phyloP scores from a whole-genome alignment of 1,140 invertebrate genomes.

The Stratiolaelaps scimitus region DNA sequence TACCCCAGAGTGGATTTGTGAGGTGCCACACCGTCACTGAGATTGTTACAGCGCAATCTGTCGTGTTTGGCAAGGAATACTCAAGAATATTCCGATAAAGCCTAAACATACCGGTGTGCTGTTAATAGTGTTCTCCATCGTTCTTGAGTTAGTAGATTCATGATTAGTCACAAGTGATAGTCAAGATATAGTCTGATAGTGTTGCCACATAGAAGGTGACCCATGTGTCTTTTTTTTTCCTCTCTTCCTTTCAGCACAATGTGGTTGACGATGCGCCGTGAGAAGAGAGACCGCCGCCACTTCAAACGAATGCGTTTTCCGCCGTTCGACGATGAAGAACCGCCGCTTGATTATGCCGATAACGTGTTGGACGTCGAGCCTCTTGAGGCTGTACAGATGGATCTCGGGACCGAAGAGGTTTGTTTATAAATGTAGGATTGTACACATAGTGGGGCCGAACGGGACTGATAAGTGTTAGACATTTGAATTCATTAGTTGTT shows the following conservation, averaged over 20 bases:
- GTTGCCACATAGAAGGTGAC: too few species aligned
- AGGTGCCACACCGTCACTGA: too few species aligned
- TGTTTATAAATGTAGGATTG: constrained; percentile 40
- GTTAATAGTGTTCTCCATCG: neutral
- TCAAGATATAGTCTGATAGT: too few species aligned
- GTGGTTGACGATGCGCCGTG: constrained; percentile 99
- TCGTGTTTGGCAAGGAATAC: too few species aligned
- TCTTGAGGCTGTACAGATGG: constrained; percentile 96
- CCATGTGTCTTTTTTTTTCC: neutral
- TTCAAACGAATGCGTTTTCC: constrained; percentile 99
- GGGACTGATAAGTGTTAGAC: too few species aligned
- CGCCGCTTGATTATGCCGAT: constrained; percentile 96
- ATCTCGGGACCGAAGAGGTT: constrained; percentile 79
- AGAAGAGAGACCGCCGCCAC: constrained; percentile 94
- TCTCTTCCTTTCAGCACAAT: constrained; percentile 58
- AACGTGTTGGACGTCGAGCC: constrained; percentile 98
- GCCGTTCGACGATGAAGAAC: constrained; percentile 99
- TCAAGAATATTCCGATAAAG: too few species aligned
- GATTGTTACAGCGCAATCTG: too few species aligned
- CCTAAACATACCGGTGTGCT: neutral
- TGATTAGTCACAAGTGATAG: neutral
- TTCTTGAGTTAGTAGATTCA: constrained; percentile 7
- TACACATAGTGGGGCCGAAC: neutral
- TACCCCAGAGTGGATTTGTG: too few species aligned
- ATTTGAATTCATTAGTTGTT: too few species aligned